phyloP scores from a whole-genome alignment of 1,140 invertebrate genomes.

The Geopemphigus sp. region DNA sequence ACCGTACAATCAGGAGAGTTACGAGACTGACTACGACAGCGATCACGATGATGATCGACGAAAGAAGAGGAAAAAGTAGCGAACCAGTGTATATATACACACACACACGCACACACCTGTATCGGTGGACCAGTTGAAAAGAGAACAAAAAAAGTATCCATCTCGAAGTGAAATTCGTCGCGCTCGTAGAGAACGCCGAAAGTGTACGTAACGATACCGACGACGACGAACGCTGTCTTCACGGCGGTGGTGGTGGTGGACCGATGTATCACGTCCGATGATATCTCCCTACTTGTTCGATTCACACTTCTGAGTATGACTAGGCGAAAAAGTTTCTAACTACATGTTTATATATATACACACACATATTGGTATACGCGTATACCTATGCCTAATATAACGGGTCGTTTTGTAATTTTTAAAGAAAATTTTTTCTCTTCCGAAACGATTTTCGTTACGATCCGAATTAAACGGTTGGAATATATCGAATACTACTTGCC shows the following conservation, averaged over 20 bases:
- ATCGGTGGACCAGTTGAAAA: neutral
- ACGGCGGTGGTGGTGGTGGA: too few species aligned
- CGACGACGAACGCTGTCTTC: neutral
- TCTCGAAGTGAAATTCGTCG: conserved; percentile 16
- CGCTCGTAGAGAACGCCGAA: conserved; percentile 23
- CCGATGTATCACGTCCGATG: neutral
- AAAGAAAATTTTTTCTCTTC: neutral
- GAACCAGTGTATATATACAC: neutral
- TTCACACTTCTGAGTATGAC: conserved; percentile 1
- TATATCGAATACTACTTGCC: too few species aligned
- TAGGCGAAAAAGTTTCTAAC: neutral
- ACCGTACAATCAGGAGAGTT: conserved; percentile 10
- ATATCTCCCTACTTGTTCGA: neutral
- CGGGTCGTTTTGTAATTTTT: neutral
- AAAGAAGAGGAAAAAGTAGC: conserved; percentile 19
- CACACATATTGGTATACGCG: too few species aligned
- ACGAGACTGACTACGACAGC: neutral
- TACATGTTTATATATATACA: too few species aligned
- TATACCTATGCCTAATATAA: neutral
- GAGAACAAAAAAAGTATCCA: neutral
- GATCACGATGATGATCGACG: neutral
- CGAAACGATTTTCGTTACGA: neutral
- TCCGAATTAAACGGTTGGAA: neutral
- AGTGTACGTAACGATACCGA: neutral
- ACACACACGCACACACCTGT: neutral